phyloP scores from a whole-genome alignment of 2,797 vertebrate species.

The Limosa lapponica region DNA sequence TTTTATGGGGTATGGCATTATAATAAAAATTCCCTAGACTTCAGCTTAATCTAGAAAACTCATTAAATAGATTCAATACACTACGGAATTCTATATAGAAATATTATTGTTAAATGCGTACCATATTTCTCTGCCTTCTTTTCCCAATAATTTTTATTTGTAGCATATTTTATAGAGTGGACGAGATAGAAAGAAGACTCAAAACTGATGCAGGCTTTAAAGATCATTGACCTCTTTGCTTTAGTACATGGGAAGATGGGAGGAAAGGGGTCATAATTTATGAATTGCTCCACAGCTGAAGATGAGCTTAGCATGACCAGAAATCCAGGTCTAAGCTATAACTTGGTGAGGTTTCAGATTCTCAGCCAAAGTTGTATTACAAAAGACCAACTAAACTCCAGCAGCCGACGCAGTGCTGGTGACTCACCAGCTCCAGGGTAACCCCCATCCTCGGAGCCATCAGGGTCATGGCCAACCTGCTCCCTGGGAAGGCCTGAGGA shows the following conservation, averaged over 20 bases:
- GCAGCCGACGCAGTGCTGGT: fast-evolving
- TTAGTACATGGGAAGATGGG: not conserved
- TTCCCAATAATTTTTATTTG: not conserved
- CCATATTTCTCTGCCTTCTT: not conserved
- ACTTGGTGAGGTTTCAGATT: not conserved
- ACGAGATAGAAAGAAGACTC: not conserved
- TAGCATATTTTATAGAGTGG: not conserved
- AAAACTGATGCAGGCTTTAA: not conserved
- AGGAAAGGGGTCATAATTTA: not conserved
- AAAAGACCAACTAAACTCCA: not conserved
- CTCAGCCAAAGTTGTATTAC: not conserved
- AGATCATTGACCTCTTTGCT: not conserved
- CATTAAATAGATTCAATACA: constrained; percentile 61
- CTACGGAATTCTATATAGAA: constrained; percentile 57
- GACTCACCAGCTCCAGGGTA: not conserved
- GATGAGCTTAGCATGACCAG: not conserved
- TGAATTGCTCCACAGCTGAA: not conserved
- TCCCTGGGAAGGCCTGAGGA: fast-evolving
- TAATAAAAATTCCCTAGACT: constrained; percentile 69
- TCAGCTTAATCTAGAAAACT: constrained; percentile 65
- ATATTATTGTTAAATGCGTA: constrained; percentile 21
- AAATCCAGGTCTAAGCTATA: not conserved
- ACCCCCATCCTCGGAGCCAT: fast-evolving
- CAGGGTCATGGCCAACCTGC: not conserved
- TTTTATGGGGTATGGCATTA: constrained; percentile 49